Evolutionary conservation across 2,797 vertebrate species (phyloP), one percentile per base, ranked within the genome.

Genomic region (Staurois parvus): DNA sequence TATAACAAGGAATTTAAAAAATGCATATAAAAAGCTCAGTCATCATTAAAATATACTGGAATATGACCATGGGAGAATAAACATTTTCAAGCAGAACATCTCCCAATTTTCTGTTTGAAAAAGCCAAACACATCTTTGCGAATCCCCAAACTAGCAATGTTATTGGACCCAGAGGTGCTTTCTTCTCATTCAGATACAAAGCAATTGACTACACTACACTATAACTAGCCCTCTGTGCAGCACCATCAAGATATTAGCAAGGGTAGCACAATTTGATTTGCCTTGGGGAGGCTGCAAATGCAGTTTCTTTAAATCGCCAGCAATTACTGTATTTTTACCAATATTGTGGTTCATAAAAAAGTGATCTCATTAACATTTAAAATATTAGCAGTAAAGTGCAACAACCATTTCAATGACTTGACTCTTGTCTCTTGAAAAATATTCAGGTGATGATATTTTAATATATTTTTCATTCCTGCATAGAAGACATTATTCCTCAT

Each of bases 121-220:
- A 68, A 76, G 84, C 78, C 64, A 85, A 75, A 68, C 56, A 32
- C 9, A 69, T 48, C 37, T 29, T 70, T 69, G 64, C 17, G 9
- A 52, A 68, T 83, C 28, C 69, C 32, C 30, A 72, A 32, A 0
- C 21, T 17, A 15, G 32, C 40, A 7, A 0, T 0, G 12, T 21
- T 17, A 30, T 78, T 13, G 34, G 34, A 69, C 15, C 2, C 17
- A 15, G 21, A 67, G 81, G 84, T 75, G 13, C 12, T 56, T 83
- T 88, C 76, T 59, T 76, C 76, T 81, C 68, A 73, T 10, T 73
- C 66, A 85, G n/a, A 81, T 82, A 87, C 78, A 66, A 70, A 87
- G 80, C 84, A 79, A 45, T 7, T 21, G 37, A 69, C 2, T 4
- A 73, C 79, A 89, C 24, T 52, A 67, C n/a, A 56, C 62, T 74